A percentile compares a stretch with the other conserved stretches of the same genome.
Evolutionary conservation across 2,888 invertebrate genomes (phyloP).

Genomic region (Alloscopus bannaensis): DNA sequence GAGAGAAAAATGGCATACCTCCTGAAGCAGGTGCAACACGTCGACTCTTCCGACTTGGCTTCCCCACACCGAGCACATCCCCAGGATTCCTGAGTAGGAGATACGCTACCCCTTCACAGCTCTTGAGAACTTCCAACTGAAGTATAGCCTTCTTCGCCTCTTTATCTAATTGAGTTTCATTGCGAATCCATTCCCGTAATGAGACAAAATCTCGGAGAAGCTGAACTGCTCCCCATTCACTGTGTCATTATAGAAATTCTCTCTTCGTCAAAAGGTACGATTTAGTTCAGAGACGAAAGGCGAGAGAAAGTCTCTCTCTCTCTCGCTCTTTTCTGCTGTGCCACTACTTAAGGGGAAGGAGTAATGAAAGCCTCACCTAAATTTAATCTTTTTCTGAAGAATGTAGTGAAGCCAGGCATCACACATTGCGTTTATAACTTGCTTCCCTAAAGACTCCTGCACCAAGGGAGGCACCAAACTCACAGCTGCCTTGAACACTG

Average conservation of each 20-base stretch:
- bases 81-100: conserved; percentile 87
- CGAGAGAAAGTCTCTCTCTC: neutral
- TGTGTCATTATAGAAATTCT: conserved; percentile 67
- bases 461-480: conserved; percentile 76
- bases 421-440: conserved; percentile 88
- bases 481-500: conserved; percentile 84
- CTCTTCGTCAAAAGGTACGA: neutral
- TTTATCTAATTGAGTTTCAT: conserved; percentile 74
- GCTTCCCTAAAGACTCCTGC: conserved; percentile 83
- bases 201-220: conserved; percentile 88
- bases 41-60: conserved; percentile 67
- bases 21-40: conserved; percentile 68
- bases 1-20: conserved; percentile 37
- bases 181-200: conserved; percentile 85
- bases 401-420: conserved; percentile 93
- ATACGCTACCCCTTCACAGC: conserved; percentile 91
- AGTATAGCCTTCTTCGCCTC: conserved; percentile 75
- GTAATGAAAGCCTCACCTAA: conserved; percentile 80
- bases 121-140: conserved; percentile 79
- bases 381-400: conserved; percentile 87
- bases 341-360: too few relatives aligned
- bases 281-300: too few relatives aligned
- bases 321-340: neutral
- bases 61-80: conserved; percentile 86
- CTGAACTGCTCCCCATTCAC: conserved; percentile 86